Conservation (phyloP, 37 sponge, comb jelly and placozoan genomes). For the Aphrocallistes beatrix region DNA sequence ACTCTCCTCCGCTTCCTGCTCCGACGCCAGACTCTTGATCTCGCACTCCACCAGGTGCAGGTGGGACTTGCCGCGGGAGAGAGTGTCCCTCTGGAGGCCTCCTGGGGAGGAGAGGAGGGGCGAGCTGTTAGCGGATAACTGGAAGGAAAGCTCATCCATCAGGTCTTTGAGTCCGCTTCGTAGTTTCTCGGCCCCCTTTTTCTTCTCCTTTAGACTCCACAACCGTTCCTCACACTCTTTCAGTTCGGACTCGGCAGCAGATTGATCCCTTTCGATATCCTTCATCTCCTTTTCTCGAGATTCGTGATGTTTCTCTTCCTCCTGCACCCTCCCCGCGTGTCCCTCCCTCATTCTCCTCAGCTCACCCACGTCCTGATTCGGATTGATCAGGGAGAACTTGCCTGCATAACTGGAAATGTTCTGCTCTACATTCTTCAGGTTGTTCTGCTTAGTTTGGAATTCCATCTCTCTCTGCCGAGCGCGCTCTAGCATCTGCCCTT, state of each 20-base stretch:
- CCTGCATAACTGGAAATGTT: background rate
- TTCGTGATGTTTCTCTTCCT: background rate
- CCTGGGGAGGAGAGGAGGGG: conserved; percentile 14
- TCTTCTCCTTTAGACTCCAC: background rate
- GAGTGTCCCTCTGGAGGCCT: background rate
- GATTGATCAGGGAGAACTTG: background rate
- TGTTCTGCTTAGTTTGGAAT: background rate
- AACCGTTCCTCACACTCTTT: conserved; percentile 21
- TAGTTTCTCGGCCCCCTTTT: background rate
- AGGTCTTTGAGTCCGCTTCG: background rate
- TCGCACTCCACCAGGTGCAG: background rate
- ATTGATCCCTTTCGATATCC: conserved; percentile 22
- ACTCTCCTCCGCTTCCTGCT: conserved; percentile 31
- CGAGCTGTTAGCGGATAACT: background rate
- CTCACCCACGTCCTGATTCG: background rate
- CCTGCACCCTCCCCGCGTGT: background rate
- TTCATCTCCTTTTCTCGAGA: background rate
- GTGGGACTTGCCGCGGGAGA: background rate
- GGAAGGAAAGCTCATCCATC: background rate
- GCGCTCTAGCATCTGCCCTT: background rate
- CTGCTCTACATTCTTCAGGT: background rate
- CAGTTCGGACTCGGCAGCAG: background rate
- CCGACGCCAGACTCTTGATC: background rate
- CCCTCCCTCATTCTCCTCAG: background rate
- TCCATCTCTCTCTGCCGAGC: background rate